Base-by-base conservation (phyloP, 1,140 invertebrate genomes). In the Polyergus mexicanus region DNA sequence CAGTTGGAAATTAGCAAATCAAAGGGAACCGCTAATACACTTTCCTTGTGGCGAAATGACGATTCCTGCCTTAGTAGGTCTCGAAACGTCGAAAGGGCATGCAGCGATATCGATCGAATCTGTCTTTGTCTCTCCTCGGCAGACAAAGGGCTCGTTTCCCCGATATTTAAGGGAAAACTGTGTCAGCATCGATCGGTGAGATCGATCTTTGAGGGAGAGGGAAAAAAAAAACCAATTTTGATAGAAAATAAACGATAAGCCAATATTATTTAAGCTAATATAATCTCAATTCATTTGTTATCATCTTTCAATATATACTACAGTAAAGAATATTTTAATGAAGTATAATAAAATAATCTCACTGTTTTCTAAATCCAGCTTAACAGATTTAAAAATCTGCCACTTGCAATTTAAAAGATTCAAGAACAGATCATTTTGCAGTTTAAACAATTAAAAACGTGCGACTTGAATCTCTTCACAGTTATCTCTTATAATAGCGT, bases 1-100 rank as follows among this genome's bases (percentile, higher is more conserved):
- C 86, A 84, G 77, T 85, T 71, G 54, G 41, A 38, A 85, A 85
- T 85, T 85, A 85, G 84, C 84, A 85, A 85, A 80, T 85, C 84
- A 85, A 85, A 85, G 84, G 56, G 54, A 62, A 85, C 75, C 63
- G 51, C 77, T 83, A 83, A 83, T 83, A 72, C 78, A 74, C 78
- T 83, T 83, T 83, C 78, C 68, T 74, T 83, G 54, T 83, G 68
- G 13, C 19, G 69, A 74, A 83, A 83, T 83, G 56, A 83, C 78
- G 68, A 83, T 41, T 83, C 38, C 38, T 47, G 54, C 68, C 38
- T 83, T 74, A 74, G 51, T 32, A 56, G 28, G 51, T 72, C 66
- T 81, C 51, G 68, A 83, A 83, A 83, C 69, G 68, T 60, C 78
- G 51, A 83, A 83, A 83, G 68, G 56, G 28, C 56, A 72, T 25